Evolutionary conservation across 2,113 vertebrate species (phyloP), one percentile per base, ranked within the genome.

Genomic region (Apistogramma diplotaenia): DNA sequence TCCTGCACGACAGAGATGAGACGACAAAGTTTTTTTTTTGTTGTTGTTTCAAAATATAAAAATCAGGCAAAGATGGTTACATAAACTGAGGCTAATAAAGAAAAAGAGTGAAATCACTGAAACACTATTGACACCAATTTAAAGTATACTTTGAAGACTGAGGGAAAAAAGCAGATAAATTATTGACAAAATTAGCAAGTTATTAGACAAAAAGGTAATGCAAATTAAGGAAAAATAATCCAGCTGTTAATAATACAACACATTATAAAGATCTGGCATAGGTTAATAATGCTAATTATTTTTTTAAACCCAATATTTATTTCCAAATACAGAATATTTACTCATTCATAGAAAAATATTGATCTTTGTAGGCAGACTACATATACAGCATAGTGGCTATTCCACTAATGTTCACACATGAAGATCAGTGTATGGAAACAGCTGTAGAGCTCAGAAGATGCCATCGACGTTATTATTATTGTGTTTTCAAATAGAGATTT

Each of bases 1-100:
- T 99, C 92, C 98, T 99, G 93, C 40, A 58, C 13, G 23, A 72
- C 31, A 83, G 27, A 90, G 18, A 90, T 16, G 31, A 58, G n/a
- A 83, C 2, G 9, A 49, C 40, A 31, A 73, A 23, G 51, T 6
- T 16, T 31, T 72, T 61, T 31, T 31, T 31, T 31, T 62, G n/a
- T n/a, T n/a, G n/a, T 67, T 51, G 5, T 62, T 79, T 79, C 4
- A 29, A 58, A 76, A 71, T 13, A 2, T 61, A 19, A 43, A 43
- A 43, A 11, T 12, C 40, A 43, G 13, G 11, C 4, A 13, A 43
- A 15, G 13, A 43, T 15, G 12, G n/a, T 61, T 61, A 21, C 6
- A 37, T n/a, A 15, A 15, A 23, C 8, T 49, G 25, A 29, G 25
- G 23, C 49, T 67, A 23, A 6, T 25, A 67, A 67, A 35, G 18